Conservation (phyloP, 2,888 invertebrate genomes). For the Axea sp. region DNA sequence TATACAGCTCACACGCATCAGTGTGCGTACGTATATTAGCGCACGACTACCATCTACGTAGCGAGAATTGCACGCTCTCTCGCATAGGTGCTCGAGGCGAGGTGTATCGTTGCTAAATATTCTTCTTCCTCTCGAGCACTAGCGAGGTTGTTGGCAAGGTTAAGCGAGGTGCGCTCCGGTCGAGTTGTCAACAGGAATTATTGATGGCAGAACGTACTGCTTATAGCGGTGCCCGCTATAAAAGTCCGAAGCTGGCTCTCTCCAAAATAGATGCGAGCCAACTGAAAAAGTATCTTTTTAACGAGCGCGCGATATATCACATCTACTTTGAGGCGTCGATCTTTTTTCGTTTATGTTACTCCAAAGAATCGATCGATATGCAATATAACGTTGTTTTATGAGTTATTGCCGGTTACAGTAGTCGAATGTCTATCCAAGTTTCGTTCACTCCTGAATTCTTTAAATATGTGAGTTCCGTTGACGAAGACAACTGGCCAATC, state of each 20-base stretch:
- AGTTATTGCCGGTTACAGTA: conserved; percentile 31
- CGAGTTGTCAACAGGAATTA: conserved; percentile 77
- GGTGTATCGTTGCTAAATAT: conserved; percentile 74
- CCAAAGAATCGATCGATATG: conserved; percentile 47
- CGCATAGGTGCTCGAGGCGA: conserved; percentile 72
- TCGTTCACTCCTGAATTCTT: background rate
- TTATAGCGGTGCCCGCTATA: conserved; percentile 65
- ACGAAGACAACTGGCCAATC: conserved; percentile 8
- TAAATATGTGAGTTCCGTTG: background rate
- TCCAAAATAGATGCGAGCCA: conserved; percentile 58
- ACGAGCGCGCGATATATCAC: conserved; percentile 61
- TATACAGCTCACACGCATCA: conserved; percentile 28
- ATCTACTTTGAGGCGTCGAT: conserved; percentile 14
- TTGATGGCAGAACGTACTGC: conserved; percentile 76
- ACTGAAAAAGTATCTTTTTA: conserved; percentile 59
- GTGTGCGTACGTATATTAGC: conserved; percentile 66
- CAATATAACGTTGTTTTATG: conserved; percentile 14
- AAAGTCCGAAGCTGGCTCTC: conserved; percentile 63
- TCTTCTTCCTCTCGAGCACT: conserved; percentile 66
- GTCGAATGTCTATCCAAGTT: conserved; percentile 20
- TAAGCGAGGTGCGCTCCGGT: conserved; percentile 63
- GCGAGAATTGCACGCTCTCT: conserved; percentile 36
- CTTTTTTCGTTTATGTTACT: conserved; percentile 18
- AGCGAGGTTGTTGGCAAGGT: conserved; percentile 74
- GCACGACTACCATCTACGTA: conserved; percentile 51